Percentiles rank a stretch among this genome's conserved stretches.
Conservation (phyloP, 2,888 invertebrate species). For the Diadegma fenestrale region DNA sequence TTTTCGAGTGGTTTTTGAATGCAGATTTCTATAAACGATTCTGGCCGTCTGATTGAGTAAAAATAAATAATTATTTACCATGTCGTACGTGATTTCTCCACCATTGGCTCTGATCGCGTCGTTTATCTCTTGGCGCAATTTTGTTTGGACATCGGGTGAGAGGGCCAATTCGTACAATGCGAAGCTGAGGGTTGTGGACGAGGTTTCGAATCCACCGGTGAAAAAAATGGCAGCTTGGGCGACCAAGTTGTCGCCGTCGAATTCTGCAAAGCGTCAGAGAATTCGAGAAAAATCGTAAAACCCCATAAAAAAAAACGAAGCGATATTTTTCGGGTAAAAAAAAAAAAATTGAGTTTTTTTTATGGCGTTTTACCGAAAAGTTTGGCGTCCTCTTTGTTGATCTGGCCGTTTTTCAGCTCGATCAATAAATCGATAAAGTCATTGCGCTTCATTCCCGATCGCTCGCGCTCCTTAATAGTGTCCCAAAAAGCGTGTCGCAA, state of each 20-base stretch:
- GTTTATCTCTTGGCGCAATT: constrained; percentile 73
- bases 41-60: background rate
- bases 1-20: background rate
- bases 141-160: constrained; percentile 74
- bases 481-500: constrained; percentile 84
- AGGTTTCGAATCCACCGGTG: constrained; percentile 79
- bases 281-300: background rate
- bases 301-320: background rate
- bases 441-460: constrained; percentile 81
- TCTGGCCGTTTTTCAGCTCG: constrained; percentile 80
- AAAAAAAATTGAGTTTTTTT: background rate
- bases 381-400: constrained; percentile 58
- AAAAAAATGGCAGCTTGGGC: constrained; percentile 79
- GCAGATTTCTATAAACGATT: background rate
- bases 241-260: constrained; percentile 77
- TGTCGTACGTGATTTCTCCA: constrained; percentile 78
- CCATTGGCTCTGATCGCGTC: constrained; percentile 67
- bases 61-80: constrained; percentile 70
- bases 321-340: too few relatives aligned
- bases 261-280: constrained; percentile 72
- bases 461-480: constrained; percentile 83
- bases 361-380: constrained; percentile 60
- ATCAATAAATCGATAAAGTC: constrained; percentile 86
- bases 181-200: constrained; percentile 75
- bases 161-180: constrained; percentile 77